Percentiles rank a stretch among this genome's conserved stretches.
These are phyloP conservation scores for Etia nguti DNA, from an alignment of 2,113 vertebrate genomes.

Conservation along the genomic window DNA sequence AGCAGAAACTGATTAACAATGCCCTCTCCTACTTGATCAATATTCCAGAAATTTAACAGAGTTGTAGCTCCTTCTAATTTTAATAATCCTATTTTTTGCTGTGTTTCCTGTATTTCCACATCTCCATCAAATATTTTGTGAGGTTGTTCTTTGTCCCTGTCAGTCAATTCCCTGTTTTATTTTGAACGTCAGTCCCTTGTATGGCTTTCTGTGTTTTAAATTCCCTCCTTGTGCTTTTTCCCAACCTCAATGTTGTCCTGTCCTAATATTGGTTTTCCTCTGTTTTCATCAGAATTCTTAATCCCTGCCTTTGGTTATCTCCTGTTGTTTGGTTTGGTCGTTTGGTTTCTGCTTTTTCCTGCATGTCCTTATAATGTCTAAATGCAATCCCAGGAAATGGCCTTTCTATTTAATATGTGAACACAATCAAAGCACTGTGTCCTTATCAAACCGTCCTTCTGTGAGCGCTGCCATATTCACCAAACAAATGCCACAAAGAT, in stretches of 20 bases:
- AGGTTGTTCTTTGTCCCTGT: background rate
- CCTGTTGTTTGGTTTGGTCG: background rate
- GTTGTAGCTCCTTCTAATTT: background rate
- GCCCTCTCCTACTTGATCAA: background rate
- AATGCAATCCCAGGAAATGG: background rate
- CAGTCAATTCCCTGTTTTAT: background rate
- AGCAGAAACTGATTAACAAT: background rate
- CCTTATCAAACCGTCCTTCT: constrained; percentile 5
- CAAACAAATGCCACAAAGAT: constrained; percentile 19
- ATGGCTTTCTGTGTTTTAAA: background rate
- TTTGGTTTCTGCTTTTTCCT: background rate
- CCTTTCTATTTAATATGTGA: background rate
- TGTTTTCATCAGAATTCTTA: background rate
- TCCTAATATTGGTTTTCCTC: background rate
- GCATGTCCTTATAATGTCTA: background rate
- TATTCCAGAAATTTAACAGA: background rate
- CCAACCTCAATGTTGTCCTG: background rate
- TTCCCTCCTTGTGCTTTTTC: background rate
- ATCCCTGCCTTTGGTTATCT: background rate
- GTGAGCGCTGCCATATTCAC: background rate
- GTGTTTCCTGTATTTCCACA: background rate
- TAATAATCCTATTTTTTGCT: background rate
- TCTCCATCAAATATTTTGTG: background rate
- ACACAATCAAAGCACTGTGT: constrained; percentile 50
- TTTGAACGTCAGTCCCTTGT: background rate